These are phyloP conservation scores for Camelus dromedarius DNA, from an alignment of 2,113 vertebrate species.

Conservation along the genomic window DNA sequence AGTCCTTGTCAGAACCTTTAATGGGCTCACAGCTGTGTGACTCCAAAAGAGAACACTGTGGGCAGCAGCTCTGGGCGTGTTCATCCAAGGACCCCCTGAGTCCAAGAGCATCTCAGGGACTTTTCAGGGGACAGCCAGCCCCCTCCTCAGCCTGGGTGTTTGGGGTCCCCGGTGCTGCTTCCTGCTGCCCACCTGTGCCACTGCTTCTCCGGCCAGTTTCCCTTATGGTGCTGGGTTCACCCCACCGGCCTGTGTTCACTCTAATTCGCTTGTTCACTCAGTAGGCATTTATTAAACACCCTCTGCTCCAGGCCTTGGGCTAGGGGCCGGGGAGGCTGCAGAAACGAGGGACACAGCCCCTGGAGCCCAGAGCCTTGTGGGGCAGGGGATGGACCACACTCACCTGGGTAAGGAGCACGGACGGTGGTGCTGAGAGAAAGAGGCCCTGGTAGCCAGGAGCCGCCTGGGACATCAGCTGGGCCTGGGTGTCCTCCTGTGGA, in stretches of 20 bases:
- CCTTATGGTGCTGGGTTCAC: not conserved
- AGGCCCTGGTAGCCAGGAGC: not conserved
- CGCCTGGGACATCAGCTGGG: not conserved
- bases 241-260: not conserved
- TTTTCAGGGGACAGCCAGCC: not conserved
- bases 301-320: not conserved
- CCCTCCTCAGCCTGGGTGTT: not conserved
- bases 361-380: not conserved
- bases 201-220: not conserved
- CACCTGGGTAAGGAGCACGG: not conserved
- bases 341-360: not conserved
- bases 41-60: not conserved
- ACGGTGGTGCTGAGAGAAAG: not conserved
- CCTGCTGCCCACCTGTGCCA: not conserved
- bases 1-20: slow-evolving; percentile 12
- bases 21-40: not conserved
- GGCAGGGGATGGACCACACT: not conserved
- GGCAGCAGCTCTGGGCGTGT: too few species aligned
- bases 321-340: not conserved
- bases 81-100: not conserved
- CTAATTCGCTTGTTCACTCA: not conserved
- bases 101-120: not conserved
- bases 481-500: not conserved
- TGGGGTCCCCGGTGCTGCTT: not conserved
- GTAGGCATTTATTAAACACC: not conserved